A percentile compares a stretch with the other conserved stretches of the same genome.
Conservation (phyloP, 2,888 invertebrate genomes). For the Drosophila trichaetosa region DNA sequence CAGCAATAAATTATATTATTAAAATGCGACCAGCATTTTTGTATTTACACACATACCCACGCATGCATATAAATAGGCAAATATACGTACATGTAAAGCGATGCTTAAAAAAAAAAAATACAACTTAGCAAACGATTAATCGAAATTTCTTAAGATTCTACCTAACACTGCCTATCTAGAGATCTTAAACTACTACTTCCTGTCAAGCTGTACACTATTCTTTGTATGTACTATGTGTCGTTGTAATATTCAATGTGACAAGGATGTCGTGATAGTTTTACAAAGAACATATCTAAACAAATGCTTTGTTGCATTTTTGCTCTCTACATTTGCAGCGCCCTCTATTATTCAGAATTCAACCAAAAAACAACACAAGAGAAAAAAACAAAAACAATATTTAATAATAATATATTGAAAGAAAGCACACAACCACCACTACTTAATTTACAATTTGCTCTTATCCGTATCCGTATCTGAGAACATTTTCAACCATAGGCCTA, state of each 20-base stretch:
- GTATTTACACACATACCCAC: constrained; percentile 15
- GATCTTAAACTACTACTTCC: constrained; percentile 22
- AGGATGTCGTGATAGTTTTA: constrained; percentile 14
- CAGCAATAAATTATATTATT: constrained; percentile 8
- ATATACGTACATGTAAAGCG: constrained; percentile 11
- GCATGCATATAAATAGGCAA: constrained; percentile 1
- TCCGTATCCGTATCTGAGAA: constrained; percentile 69
- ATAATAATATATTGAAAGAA: constrained; percentile 19
- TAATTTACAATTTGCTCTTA: constrained; percentile 50
- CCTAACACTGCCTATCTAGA: constrained; percentile 22
- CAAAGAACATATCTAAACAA: constrained; percentile 36
- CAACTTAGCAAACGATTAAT: neutral
- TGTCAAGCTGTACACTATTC: constrained; percentile 40
- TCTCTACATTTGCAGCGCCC: constrained; percentile 60
- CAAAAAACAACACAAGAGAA: constrained; percentile 24
- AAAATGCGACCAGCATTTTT: constrained; percentile 4
- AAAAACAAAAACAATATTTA: neutral
- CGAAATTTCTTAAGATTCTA: constrained; percentile 6
- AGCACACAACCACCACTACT: constrained; percentile 61
- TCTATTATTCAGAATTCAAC: constrained; percentile 28
- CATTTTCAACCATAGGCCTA: constrained; percentile 91
- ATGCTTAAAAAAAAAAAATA: constrained; percentile 7
- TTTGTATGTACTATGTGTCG: constrained; percentile 39
- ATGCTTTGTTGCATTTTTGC: constrained; percentile 46
- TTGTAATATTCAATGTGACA: constrained; percentile 38